Conservation (phyloP, 2,113 vertebrate species). For the Xenopus laevis region DNA sequence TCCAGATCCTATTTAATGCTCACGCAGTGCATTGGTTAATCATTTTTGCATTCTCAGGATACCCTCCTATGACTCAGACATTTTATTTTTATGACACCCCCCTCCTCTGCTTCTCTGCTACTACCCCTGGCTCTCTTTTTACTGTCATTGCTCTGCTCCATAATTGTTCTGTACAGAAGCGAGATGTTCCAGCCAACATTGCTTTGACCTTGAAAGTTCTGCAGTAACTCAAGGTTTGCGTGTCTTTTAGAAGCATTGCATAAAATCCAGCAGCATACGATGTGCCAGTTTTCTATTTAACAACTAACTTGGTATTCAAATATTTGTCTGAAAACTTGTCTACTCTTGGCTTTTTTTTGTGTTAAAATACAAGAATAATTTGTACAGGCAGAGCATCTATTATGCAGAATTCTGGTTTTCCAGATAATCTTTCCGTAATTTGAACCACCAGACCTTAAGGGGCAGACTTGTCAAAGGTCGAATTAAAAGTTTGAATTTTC, state of each 20-base stretch:
- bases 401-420: too few species aligned
- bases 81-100: neutral
- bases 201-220: slow-evolving; percentile 34
- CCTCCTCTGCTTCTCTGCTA: neutral
- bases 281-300: neutral
- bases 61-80: slow-evolving; percentile 3
- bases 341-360: neutral
- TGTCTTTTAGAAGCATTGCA: neutral
- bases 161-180: slow-evolving; percentile 38
- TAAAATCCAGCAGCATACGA: neutral
- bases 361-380: too few species aligned
- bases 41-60: neutral
- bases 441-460: too few species aligned
- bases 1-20: too few species aligned
- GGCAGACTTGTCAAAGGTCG: too few species aligned
- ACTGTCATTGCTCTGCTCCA: slow-evolving; percentile 16
- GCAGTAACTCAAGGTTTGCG: neutral
- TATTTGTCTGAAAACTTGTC: neutral
- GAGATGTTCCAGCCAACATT: slow-evolving; percentile 22
- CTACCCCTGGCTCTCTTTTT: slow-evolving; percentile 20
- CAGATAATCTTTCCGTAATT: too few species aligned
- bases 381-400: too few species aligned
- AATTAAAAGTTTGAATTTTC: too few species aligned
- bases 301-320: neutral
- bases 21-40: slow-evolving; percentile 11